These are phyloP conservation scores for Protophormia terraenovae DNA, from an alignment of 2,888 invertebrate species.

Conservation along the genomic window DNA sequence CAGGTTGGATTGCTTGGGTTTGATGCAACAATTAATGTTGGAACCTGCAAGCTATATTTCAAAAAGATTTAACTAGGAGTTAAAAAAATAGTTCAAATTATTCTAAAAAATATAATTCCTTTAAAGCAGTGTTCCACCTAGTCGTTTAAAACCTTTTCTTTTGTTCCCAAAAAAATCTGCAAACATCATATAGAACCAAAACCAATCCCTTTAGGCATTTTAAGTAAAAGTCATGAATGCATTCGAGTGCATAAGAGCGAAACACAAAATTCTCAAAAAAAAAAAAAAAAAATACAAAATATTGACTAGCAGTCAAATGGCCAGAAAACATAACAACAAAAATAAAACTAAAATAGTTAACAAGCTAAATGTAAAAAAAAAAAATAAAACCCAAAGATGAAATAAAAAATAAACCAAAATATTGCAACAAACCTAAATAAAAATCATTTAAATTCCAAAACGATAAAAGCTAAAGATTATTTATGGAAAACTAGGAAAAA, in stretches of 20 bases:
- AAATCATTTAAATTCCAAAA: conserved; percentile 20
- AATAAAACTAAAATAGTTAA: conserved; percentile 1
- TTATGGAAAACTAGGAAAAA: conserved; percentile 9
- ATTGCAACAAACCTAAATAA: conserved; percentile 15
- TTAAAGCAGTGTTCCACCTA: not conserved
- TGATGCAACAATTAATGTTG: no score
- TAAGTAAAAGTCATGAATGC: conserved; percentile 45
- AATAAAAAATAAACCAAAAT: not conserved
- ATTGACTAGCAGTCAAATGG: conserved; percentile 39
- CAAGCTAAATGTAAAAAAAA: not conserved
- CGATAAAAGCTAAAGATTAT: conserved; percentile 36
- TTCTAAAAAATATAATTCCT: not conserved
- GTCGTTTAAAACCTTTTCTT: not conserved
- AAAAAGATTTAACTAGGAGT: no score
- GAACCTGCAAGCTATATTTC: no score
- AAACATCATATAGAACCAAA: not conserved
- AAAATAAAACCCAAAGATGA: not conserved
- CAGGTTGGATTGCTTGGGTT: no score
- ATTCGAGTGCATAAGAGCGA: conserved; percentile 34
- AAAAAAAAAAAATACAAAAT: not conserved
- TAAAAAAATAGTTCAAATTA: no score
- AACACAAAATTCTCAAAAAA: not conserved
- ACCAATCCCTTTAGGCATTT: conserved; percentile 32
- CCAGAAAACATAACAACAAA: not conserved
- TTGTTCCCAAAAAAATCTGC: no score